Evolutionary conservation across 2,888 invertebrate genomes (phyloP).

Genomic region (Callosobruchus maculatus): DNA sequence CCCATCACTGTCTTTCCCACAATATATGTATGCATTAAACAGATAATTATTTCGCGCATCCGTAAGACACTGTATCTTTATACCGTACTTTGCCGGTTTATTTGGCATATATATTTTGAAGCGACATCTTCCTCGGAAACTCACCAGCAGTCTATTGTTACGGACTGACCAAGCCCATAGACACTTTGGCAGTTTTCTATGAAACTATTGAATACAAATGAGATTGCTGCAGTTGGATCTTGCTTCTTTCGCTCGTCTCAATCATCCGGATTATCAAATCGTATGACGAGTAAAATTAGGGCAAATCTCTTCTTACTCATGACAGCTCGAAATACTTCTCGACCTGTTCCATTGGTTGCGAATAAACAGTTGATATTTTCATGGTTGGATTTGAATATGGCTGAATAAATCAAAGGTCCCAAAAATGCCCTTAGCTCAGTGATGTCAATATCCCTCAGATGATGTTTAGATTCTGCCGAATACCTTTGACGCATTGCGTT

Average conservation of each 20-base stretch:
- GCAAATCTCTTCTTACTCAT: slow-evolving; percentile 12
- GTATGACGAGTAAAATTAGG: slow-evolving; percentile 7
- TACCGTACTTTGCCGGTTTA: slow-evolving; percentile 34
- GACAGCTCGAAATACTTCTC: slow-evolving; percentile 9
- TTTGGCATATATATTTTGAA: slow-evolving; percentile 37
- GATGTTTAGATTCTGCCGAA: too few relatives aligned
- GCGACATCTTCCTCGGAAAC: slow-evolving; percentile 26
- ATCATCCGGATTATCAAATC: slow-evolving; percentile 14
- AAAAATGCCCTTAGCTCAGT: too few relatives aligned
- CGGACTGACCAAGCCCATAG: background rate
- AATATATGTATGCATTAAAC: too few relatives aligned
- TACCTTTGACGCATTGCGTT: too few relatives aligned
- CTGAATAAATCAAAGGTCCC: background rate
- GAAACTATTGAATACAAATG: background rate
- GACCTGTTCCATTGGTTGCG: slow-evolving; percentile 11
- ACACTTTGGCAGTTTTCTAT: background rate
- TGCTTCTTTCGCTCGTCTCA: slow-evolving; percentile 2
- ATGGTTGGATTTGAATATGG: slow-evolving; percentile 11
- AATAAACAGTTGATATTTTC: slow-evolving; percentile 10
- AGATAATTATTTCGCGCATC: too few relatives aligned
- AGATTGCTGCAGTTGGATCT: background rate
- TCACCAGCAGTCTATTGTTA: slow-evolving; percentile 15
- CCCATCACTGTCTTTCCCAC: too few relatives aligned
- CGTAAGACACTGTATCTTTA: slow-evolving; percentile 36
- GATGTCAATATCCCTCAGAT: too few relatives aligned